Evolutionary conservation across 2,888 invertebrate genomes (phyloP).

Genomic region (Nezara viridula): DNA sequence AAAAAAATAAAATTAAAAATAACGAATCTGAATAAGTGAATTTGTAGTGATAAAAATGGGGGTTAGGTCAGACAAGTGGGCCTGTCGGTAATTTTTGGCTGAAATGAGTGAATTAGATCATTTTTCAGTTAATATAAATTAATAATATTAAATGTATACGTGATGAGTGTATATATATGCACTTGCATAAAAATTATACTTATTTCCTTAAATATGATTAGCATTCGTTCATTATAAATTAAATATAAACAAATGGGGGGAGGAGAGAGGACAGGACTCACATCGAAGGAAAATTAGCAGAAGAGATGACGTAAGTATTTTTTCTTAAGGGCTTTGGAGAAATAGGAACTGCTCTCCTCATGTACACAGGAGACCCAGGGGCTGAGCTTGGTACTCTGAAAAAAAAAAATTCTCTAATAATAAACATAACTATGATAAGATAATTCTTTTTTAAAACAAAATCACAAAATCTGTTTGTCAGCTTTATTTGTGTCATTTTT

Average conservation of each 20-base stretch:
- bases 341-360: slow-evolving; percentile 61
- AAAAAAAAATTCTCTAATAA: background rate
- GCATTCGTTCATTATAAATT: background rate
- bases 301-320: slow-evolving; percentile 62
- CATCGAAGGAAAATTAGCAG: slow-evolving; percentile 63
- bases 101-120: background rate
- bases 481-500: too few species aligned
- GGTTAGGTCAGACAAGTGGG: too few species aligned
- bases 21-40: background rate
- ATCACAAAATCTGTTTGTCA: too few species aligned
- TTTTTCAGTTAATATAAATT: slow-evolving; percentile 23
- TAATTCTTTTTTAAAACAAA: too few species aligned
- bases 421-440: background rate
- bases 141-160: background rate
- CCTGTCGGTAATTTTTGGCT: too few species aligned
- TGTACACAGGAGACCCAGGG: slow-evolving; percentile 63
- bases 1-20: background rate
- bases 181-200: background rate
- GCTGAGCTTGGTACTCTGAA: slow-evolving; percentile 60
- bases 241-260: background rate
- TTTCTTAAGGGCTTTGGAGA: slow-evolving; percentile 62
- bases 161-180: background rate
- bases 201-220: background rate
- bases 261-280: slow-evolving; percentile 60
- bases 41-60: too few species aligned